Percentiles rank a stretch among this genome's conserved stretches.
Conservation (phyloP, 1,140 invertebrate genomes). For the Papilio xuthus region DNA sequence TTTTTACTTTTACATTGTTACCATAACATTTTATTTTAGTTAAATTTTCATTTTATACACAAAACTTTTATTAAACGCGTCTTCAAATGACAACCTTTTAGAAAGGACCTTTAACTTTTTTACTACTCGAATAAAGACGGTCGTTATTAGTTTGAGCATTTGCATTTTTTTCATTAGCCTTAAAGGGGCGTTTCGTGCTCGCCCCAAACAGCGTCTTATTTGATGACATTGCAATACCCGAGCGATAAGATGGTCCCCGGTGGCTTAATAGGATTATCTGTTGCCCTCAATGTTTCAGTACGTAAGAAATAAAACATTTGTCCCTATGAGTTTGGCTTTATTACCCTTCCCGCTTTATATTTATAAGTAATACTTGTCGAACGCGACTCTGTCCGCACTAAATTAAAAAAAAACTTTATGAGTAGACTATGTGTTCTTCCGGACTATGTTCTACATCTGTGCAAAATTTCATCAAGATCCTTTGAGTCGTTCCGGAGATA, state of each 20-base stretch:
- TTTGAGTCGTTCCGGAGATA: too few species aligned
- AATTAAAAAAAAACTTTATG: too few species aligned
- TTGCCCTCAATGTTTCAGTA: constrained; percentile 1
- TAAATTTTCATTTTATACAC: not conserved
- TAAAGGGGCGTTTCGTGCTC: constrained; percentile 29
- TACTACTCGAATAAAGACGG: constrained; percentile 27
- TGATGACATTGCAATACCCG: constrained; percentile 30
- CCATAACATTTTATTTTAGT: not conserved
- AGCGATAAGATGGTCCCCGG: constrained; percentile 2
- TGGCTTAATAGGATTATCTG: constrained; percentile 24
- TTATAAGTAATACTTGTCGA: not conserved
- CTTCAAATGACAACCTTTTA: constrained; percentile 8
- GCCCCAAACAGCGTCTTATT: constrained; percentile 27
- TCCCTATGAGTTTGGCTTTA: not conserved
- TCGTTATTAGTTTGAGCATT: constrained; percentile 29
- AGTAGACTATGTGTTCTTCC: too few species aligned
- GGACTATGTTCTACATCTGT: too few species aligned
- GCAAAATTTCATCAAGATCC: too few species aligned
- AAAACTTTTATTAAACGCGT: constrained; percentile 20
- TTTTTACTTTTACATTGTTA: not conserved
- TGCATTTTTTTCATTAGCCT: constrained; percentile 34
- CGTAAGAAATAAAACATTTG: constrained; percentile 25
- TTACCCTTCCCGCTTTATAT: not conserved
- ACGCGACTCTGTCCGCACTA: too few species aligned
- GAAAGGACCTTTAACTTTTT: constrained; percentile 26